Percentiles rank a stretch among this genome's conserved stretches.
Evolutionary conservation across 2,888 invertebrate species (phyloP).

Genomic region (Spodoptera littoralis): DNA sequence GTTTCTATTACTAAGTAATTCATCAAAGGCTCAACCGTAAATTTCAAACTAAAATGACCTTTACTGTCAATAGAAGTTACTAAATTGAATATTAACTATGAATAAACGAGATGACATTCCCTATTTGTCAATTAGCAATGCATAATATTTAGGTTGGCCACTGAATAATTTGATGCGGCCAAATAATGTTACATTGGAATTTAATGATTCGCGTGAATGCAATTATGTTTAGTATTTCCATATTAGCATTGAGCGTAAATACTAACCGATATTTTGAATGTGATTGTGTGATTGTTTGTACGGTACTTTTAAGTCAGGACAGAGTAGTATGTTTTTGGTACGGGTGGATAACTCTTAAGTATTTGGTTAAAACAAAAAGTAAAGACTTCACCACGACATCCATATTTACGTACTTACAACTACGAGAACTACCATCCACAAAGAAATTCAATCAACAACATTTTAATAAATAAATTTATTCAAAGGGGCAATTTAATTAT

Average conservation of each 20-base stretch:
- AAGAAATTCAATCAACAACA: conserved; percentile 7
- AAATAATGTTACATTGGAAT: not conserved
- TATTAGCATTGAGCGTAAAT: too few species aligned
- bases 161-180: conserved; percentile 5
- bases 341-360: too few species aligned
- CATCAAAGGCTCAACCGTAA: too few species aligned
- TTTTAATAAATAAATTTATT: conserved; percentile 20
- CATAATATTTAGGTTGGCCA: conserved; percentile 2
- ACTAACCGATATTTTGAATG: too few species aligned
- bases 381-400: too few species aligned
- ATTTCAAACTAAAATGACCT: too few species aligned
- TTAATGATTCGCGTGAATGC: conserved; percentile 3
- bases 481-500: conserved; percentile 25
- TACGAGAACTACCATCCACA: not conserved
- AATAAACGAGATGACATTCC: conserved; percentile 7
- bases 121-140: conserved; percentile 7
- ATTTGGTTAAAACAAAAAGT: too few species aligned
- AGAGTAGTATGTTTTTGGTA: too few species aligned
- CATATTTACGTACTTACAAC: too few species aligned
- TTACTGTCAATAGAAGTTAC: not conserved
- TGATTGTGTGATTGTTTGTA: too few species aligned
- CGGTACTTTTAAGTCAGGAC: too few species aligned
- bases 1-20: too few species aligned
- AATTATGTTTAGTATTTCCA: not conserved
- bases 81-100: conserved; percentile 12